phyloP scores from a whole-genome alignment of 2,113 vertebrate species.

The Halcyon senegalensis region DNA sequence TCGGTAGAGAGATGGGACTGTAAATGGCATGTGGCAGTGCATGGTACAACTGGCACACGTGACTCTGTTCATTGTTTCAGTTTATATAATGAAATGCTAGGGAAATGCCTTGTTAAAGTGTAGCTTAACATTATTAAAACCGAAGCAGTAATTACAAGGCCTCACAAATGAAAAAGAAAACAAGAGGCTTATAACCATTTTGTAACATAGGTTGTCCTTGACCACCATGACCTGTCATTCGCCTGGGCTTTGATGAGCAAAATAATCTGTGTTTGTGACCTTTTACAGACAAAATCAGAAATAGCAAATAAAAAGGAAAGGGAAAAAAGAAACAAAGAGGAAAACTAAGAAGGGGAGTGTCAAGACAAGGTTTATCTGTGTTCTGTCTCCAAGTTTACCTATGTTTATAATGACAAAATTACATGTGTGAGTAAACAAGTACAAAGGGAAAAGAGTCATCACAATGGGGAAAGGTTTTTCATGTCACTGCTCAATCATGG shows the following conservation, averaged over 20 bases:
- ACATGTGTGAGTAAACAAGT: neutral
- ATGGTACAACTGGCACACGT: accelerated
- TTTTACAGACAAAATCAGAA: neutral
- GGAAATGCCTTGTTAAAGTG: conserved; percentile 53
- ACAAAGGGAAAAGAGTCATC: neutral
- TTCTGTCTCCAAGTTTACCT: neutral
- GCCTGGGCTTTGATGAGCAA: neutral
- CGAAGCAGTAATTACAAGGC: conserved; percentile 44
- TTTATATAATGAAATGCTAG: conserved; percentile 21
- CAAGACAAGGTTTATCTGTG: neutral
- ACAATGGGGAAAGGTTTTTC: neutral
- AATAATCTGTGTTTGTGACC: neutral
- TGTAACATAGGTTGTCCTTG: neutral
- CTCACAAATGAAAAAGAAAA: conserved; percentile 30
- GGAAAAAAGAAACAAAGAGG: neutral
- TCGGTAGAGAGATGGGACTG: neutral
- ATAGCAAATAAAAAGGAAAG: neutral
- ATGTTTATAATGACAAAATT: neutral
- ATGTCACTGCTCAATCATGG: neutral
- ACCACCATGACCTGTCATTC: conserved; percentile 6
- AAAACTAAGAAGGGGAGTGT: neutral
- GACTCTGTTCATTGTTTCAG: neutral
- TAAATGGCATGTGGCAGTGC: neutral
- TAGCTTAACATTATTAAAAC: neutral
- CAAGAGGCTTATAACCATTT: conserved; percentile 22